Base-by-base conservation (phyloP, 1,140 invertebrate genomes). In the Drosophila guanche region DNA sequence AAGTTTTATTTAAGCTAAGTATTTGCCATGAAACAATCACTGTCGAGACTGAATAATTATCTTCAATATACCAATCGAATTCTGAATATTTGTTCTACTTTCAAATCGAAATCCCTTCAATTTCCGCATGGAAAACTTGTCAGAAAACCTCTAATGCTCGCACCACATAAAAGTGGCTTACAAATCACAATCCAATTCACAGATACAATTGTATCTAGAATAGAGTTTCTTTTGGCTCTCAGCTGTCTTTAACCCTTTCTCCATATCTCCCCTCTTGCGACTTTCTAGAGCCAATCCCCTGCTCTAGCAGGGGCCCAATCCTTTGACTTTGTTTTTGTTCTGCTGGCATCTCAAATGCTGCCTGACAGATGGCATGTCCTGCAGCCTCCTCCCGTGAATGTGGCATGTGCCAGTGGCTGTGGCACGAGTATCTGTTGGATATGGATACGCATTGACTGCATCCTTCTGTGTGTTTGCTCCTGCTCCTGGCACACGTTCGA, bases 321-420 rank as follows among this genome's bases (percentile, higher is more conserved):
- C 65, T 68, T 68, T 68, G 65, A 68, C 65, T 68, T 68, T 68
- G 65, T 68, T 68, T 68, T 68, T 68, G 65, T 68, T 56, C 62
- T 68, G 66, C 54, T 59, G 65, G 66, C 66, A 50, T 70, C 67
- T 70, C 66, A 70, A 70, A 70, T 70, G 53, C 40, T 43, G 33
- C 47, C 78, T 83, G 79, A 79, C 79, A 83, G 79, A 59, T 75
- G 79, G 59, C 68, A 74, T 60, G 46, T 75, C 72, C 61, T 73
- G 70, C 70, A 73, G 70, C 67, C 51, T 41, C 22, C 60, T 67
- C 47, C 47, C 42, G 47, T 22, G 41, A 29, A 62, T 27, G 42
- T 25, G 25, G 33, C 59, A 51, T n/a, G 43, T 7, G 45, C 40
- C 8, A 16, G 25, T 23, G 52, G 58, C 23, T 14, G 12, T 51